These are phyloP conservation scores for Pristionchus entomophagus DNA, from an alignment of 2,888 invertebrate genomes.

Conservation along the genomic window DNA sequence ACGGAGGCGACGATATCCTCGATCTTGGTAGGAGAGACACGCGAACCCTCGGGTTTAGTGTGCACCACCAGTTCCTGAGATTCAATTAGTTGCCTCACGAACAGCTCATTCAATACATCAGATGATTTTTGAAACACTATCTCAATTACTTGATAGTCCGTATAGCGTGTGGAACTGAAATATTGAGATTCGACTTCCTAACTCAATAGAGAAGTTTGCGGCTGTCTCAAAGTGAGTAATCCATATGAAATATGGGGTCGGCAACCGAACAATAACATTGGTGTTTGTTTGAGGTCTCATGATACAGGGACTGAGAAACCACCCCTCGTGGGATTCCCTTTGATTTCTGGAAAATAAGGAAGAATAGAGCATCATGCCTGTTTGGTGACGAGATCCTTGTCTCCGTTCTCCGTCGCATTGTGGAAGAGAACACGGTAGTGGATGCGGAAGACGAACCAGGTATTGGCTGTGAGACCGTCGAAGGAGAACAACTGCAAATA, in stretches of 20 bases:
- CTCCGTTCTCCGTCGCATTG: slow-evolving; percentile 26
- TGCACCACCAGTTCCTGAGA: slow-evolving; percentile 64
- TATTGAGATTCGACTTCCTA: too few species aligned
- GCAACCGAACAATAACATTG: neutral
- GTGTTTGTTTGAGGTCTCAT: neutral
- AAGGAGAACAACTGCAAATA: slow-evolving; percentile 73
- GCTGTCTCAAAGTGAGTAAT: too few species aligned
- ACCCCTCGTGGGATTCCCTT: neutral
- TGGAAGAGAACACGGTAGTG: slow-evolving; percentile 71
- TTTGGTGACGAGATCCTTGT: slow-evolving; percentile 55
- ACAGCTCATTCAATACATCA: too few species aligned
- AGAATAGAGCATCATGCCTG: slow-evolving; percentile 51
- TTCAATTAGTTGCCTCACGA: too few species aligned
- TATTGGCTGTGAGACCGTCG: slow-evolving; percentile 69
- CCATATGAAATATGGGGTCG: too few species aligned
- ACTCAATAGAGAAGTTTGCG: too few species aligned
- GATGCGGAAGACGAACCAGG: slow-evolving; percentile 74
- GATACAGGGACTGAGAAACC: neutral
- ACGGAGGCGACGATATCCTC: slow-evolving; percentile 39
- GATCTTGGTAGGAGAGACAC: neutral
- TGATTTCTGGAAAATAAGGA: neutral
- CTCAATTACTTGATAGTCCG: too few species aligned
- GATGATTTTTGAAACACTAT: too few species aligned
- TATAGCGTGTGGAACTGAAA: too few species aligned
- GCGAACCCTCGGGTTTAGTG: slow-evolving; percentile 53